A percentile compares a stretch with the other conserved stretches of the same genome.
These are phyloP conservation scores for Semotilus atromaculatus DNA, from an alignment of 2,797 vertebrate species.

Conservation along the genomic window DNA sequence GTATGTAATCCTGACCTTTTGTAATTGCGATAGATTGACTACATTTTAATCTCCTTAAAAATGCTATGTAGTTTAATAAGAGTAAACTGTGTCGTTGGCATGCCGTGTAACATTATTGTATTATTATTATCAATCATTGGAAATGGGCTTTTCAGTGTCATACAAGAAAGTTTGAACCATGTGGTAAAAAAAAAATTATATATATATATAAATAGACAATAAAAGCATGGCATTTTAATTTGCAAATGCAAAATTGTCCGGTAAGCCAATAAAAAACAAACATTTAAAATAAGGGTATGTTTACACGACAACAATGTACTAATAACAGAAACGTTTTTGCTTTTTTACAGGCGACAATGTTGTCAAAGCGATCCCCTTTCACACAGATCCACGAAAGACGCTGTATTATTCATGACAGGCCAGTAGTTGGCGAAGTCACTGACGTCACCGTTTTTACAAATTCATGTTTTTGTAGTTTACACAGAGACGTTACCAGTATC, in stretches of 20 bases:
- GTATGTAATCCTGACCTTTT: constrained; percentile 6
- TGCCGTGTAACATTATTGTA: neutral
- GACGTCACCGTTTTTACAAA: neutral
- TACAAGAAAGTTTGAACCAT: neutral
- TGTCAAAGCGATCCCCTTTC: neutral
- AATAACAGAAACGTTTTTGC: neutral
- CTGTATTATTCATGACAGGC: neutral
- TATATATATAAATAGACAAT: neutral
- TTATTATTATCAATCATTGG: neutral
- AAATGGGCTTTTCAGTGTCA: neutral
- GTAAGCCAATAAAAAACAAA: neutral
- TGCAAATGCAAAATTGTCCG: neutral
- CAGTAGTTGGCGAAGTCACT: neutral
- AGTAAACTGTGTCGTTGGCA: neutral
- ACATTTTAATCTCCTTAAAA: neutral
- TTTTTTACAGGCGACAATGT: neutral
- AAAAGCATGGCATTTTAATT: neutral
- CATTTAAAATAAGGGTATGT: neutral
- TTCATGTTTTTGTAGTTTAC: neutral
- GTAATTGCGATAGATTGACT: neutral
- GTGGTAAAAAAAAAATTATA: neutral
- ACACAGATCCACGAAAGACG: neutral
- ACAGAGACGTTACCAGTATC: neutral
- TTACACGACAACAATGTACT: neutral
- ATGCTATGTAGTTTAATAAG: neutral